Conservation (phyloP, 2,113 vertebrate genomes). For the Pleuronectes platessa region DNA sequence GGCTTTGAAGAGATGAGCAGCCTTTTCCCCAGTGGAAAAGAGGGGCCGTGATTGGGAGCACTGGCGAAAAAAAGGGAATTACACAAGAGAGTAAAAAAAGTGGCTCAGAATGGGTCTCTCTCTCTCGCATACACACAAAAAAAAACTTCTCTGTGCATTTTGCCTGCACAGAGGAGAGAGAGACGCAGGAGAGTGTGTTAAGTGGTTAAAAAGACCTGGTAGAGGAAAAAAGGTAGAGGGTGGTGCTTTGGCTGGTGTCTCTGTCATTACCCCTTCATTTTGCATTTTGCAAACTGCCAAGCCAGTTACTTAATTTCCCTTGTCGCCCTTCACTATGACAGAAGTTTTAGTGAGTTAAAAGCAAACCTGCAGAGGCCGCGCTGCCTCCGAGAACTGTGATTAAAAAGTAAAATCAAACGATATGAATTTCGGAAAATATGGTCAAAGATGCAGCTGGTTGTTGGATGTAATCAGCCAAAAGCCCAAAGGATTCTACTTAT, state of each 20-base stretch:
- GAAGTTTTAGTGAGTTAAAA: constrained; percentile 67
- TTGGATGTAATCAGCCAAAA: constrained; percentile 44
- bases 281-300: constrained; percentile 54
- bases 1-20: constrained; percentile 63
- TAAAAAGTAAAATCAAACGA: constrained; percentile 58
- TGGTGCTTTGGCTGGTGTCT: constrained; percentile 37
- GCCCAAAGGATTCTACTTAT: constrained; percentile 41
- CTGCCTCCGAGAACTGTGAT: constrained; percentile 38
- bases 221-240: constrained; percentile 56
- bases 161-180: constrained; percentile 31
- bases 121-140: constrained; percentile 23
- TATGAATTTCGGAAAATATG: constrained; percentile 57
- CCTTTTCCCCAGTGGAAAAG: constrained; percentile 44
- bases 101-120: constrained; percentile 35
- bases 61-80: constrained; percentile 34
- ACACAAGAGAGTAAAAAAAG: constrained; percentile 57
- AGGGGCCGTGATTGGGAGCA: constrained; percentile 34
- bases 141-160: constrained; percentile 50
- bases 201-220: constrained; percentile 70
- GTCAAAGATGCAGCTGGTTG: constrained; percentile 44
- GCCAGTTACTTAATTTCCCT: constrained; percentile 68
- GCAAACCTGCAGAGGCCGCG: constrained; percentile 48
- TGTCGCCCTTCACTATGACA: constrained; percentile 47
- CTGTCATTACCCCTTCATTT: constrained; percentile 65
- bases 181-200: constrained; percentile 43